A percentile compares a stretch with the other conserved stretches of the same genome.
These are phyloP conservation scores for Stenichneumon culpator DNA, from an alignment of 2,888 invertebrate species.

Conservation along the genomic window DNA sequence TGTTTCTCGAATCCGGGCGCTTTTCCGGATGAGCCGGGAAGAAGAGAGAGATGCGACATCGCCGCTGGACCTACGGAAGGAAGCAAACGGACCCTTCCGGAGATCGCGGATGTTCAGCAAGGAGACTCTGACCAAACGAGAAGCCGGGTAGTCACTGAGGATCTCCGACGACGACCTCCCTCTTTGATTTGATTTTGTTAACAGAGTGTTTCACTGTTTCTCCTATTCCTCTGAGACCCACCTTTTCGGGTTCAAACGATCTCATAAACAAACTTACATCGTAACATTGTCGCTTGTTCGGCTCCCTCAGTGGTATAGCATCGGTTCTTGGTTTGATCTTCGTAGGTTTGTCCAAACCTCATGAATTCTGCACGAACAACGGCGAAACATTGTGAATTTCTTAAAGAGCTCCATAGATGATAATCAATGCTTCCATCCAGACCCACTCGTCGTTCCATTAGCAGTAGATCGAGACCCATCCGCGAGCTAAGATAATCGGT, in stretches of 20 bases:
- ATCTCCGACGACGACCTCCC: constrained; percentile 12
- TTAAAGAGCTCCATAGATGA: neutral
- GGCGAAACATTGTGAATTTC: neutral
- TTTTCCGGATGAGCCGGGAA: constrained; percentile 38
- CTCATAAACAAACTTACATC: neutral
- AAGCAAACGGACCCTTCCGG: constrained; percentile 47
- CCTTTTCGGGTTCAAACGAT: constrained; percentile 9
- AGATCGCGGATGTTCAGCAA: constrained; percentile 33
- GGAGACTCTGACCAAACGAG: constrained; percentile 28
- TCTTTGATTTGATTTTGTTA: constrained; percentile 26
- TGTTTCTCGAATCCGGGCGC: constrained; percentile 50
- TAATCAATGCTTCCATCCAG: neutral
- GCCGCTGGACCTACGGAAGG: constrained; percentile 40
- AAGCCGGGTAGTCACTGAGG: neutral
- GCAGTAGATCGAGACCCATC: neutral
- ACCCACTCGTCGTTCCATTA: neutral
- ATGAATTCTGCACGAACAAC: neutral
- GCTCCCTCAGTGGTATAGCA: neutral
- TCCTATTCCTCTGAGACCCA: neutral
- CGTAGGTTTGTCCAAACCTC: neutral
- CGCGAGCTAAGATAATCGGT: neutral
- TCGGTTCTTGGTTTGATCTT: neutral
- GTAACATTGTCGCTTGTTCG: constrained; percentile 1
- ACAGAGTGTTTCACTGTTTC: neutral
- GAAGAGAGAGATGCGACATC: constrained; percentile 16